Percentiles rank a stretch among this genome's conserved stretches.
Conservation (phyloP, 2,888 invertebrate species). For the Athrips mouffetella region DNA sequence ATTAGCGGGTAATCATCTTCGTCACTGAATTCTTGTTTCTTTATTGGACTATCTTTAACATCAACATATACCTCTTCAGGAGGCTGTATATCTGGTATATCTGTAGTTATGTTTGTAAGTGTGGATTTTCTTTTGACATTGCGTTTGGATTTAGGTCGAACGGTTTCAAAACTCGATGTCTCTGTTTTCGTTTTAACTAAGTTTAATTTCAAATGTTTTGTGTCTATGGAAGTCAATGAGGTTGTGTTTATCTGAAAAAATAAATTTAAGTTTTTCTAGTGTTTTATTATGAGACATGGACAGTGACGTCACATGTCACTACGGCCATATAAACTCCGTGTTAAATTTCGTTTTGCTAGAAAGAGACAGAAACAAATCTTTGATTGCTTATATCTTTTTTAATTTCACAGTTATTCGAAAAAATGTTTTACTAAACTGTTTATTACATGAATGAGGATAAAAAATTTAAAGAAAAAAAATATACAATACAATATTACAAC, state of each 20-base stretch:
- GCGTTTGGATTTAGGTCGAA: neutral
- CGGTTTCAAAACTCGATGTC: neutral
- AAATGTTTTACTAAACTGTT: too few species aligned
- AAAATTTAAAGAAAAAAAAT: too few species aligned
- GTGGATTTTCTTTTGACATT: neutral
- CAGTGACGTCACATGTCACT: neutral
- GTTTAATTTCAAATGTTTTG: neutral
- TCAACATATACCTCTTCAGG: conserved; percentile 1
- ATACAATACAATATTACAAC: too few species aligned
- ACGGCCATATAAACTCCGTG: too few species aligned
- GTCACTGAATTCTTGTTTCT: neutral
- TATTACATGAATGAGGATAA: too few species aligned
- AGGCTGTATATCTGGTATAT: neutral
- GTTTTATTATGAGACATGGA: neutral
- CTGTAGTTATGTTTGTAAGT: neutral
- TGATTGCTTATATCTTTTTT: too few species aligned
- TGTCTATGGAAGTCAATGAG: neutral
- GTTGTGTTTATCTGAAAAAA: neutral
- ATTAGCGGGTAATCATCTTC: neutral
- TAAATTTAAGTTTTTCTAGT: neutral
- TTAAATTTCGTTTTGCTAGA: too few species aligned
- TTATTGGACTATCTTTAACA: neutral
- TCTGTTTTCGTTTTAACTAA: neutral
- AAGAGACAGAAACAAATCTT: too few species aligned
- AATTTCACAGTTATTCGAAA: too few species aligned